Conservation (phyloP, 2,888 invertebrate species). For the Latrodectus hesperus region DNA sequence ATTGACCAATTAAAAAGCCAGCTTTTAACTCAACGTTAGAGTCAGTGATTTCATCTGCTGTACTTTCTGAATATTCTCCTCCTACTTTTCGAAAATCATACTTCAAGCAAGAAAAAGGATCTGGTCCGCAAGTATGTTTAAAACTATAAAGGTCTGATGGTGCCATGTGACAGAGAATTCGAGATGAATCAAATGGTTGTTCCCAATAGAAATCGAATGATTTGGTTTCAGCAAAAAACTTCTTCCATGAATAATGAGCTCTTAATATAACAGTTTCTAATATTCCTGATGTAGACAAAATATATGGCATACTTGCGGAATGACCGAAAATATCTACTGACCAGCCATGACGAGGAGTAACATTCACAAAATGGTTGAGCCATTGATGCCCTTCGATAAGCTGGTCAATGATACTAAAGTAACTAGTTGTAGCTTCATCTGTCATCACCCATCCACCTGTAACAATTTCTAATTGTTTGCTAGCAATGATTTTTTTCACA, state of each 20-base stretch:
- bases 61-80: slow-evolving; percentile 91
- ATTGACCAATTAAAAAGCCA: slow-evolving; percentile 89
- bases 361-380: slow-evolving; percentile 86
- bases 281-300: slow-evolving; percentile 88
- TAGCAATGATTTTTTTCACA: slow-evolving; percentile 84
- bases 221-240: slow-evolving; percentile 85
- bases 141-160: slow-evolving; percentile 98
- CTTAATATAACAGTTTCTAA: slow-evolving; percentile 91
- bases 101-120: slow-evolving; percentile 81
- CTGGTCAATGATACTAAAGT: slow-evolving; percentile 92
- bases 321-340: slow-evolving; percentile 98
- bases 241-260: slow-evolving; percentile 97
- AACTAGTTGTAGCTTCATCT: slow-evolving; percentile 92
- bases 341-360: slow-evolving; percentile 88
- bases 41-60: slow-evolving; percentile 88
- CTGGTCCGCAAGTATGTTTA: slow-evolving; percentile 96
- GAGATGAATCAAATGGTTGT: slow-evolving; percentile 82
- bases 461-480: slow-evolving; percentile 90
- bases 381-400: slow-evolving; percentile 94
- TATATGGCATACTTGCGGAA: slow-evolving; percentile 92
- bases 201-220: slow-evolving; percentile 92
- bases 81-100: slow-evolving; percentile 75
- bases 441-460: slow-evolving; percentile 98
- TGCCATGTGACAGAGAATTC: slow-evolving; percentile 91
- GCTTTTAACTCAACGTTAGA: slow-evolving; percentile 90